Conservation (phyloP, 1,140 invertebrate species). For the Lordiphosa stackelbergi region DNA sequence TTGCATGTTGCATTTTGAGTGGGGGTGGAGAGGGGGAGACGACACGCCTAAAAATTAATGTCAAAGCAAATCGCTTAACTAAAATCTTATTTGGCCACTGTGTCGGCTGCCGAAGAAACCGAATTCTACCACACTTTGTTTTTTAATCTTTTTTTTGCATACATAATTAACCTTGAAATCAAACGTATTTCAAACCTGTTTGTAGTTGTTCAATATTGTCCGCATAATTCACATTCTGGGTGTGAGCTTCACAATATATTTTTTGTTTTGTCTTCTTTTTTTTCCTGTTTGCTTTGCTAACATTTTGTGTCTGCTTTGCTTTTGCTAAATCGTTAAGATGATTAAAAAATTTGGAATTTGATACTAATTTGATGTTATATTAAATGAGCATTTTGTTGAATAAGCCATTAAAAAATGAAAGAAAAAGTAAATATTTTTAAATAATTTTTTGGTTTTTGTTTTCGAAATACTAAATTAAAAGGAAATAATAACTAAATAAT, state of each 20-base stretch:
- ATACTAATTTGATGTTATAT: constrained; percentile 6
- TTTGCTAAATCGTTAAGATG: not conserved
- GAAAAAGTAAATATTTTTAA: too few relatives aligned
- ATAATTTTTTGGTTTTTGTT: too few relatives aligned
- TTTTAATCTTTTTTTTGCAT: not conserved
- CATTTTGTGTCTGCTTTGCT: not conserved
- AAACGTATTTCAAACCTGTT: constrained; percentile 4
- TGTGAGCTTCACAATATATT: not conserved
- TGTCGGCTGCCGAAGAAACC: not conserved
- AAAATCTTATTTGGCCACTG: constrained; percentile 3
- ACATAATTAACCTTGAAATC: constrained; percentile 9
- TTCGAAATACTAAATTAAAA: too few relatives aligned
- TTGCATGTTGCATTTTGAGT: constrained; percentile 7
- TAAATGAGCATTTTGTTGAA: constrained; percentile 1
- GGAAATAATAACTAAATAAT: too few relatives aligned
- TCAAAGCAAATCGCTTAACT: too few relatives aligned
- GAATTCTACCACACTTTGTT: not conserved
- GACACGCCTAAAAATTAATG: constrained; percentile 6
- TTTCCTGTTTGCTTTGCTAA: too few relatives aligned
- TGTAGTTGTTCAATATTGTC: not conserved
- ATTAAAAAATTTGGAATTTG: constrained; percentile 10
- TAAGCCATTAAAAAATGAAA: not conserved
- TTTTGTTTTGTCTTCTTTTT: not conserved
- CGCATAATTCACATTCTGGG: constrained; percentile 5
- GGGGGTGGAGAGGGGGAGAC: not conserved